Conservation (phyloP, 2,113 vertebrate genomes). For the Coptodon bakossiorum region DNA sequence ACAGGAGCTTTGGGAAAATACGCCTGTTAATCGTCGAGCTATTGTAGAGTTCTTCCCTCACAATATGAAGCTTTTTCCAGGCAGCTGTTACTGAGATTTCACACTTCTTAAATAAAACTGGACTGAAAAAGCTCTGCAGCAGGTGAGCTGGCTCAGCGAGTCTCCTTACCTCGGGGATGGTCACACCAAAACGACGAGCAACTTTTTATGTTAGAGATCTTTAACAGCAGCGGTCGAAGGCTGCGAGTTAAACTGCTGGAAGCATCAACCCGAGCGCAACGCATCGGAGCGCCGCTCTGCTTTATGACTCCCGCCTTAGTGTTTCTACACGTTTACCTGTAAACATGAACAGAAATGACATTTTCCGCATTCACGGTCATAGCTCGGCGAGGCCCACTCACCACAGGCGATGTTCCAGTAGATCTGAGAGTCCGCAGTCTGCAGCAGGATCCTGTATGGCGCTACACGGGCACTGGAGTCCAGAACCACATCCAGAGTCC, state of each 20-base stretch:
- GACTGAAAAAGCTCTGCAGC: not conserved
- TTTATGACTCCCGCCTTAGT: not conserved
- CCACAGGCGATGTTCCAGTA: slow-evolving; percentile 94
- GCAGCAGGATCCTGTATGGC: slow-evolving; percentile 94
- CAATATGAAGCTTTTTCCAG: not conserved
- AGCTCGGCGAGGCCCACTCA: slow-evolving; percentile 48
- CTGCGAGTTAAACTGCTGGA: not conserved
- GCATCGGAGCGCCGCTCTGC: not conserved
- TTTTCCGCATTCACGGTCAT: not conserved
- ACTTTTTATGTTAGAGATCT: not conserved
- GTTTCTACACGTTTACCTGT: not conserved
- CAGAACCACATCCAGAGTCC: slow-evolving; percentile 93
- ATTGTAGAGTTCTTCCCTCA: not conserved
- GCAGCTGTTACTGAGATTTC: not conserved
- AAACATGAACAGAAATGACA: not conserved
- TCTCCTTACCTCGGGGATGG: not conserved
- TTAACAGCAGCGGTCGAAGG: not conserved
- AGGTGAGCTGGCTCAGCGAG: not conserved
- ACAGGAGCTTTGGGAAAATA: not conserved
- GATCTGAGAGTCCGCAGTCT: slow-evolving; percentile 91
- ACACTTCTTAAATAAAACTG: not conserved
- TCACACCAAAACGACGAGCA: not conserved
- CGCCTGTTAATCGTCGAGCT: not conserved
- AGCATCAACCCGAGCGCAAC: too few species aligned
- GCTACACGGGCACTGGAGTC: slow-evolving; percentile 95